Percentiles rank a stretch among this genome's conserved stretches.
These are phyloP conservation scores for Addax nasomaculatus DNA, from an alignment of 2,113 vertebrate species.

Conservation along the genomic window DNA sequence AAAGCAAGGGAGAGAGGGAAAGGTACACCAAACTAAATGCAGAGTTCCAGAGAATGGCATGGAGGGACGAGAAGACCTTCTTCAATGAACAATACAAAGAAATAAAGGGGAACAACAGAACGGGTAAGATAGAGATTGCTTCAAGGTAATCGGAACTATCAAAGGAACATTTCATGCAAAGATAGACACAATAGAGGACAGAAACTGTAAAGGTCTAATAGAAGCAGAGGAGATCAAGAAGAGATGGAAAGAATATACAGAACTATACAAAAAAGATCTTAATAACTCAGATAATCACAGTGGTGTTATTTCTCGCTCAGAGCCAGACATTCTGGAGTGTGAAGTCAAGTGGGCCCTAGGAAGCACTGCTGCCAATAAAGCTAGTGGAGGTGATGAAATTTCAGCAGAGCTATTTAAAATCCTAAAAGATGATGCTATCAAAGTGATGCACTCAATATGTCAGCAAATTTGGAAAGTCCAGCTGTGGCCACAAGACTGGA, in stretches of 20 bases:
- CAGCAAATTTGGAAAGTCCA: background rate
- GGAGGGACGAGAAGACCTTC: background rate
- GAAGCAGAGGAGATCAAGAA: background rate
- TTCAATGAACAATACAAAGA: background rate
- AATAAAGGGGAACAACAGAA: background rate
- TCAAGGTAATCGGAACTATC: background rate
- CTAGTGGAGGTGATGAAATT: background rate
- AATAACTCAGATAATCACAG: background rate
- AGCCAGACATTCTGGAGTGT: background rate
- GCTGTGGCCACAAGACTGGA: background rate
- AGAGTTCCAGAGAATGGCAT: background rate
- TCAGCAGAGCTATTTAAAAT: background rate
- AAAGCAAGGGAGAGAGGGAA: background rate
- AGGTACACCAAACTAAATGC: accelerated
- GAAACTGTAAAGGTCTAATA: background rate
- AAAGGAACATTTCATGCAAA: background rate
- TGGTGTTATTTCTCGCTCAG: background rate
- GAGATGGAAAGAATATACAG: background rate
- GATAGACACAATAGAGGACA: background rate
- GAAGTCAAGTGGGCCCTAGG: background rate
- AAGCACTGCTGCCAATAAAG: background rate
- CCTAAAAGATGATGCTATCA: background rate
- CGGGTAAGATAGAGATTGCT: background rate
- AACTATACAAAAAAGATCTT: background rate
- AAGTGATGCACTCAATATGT: background rate